A percentile compares a stretch with the other conserved stretches of the same genome.
phyloP scores from a whole-genome alignment of 2,113 vertebrate genomes.

The Prionailurus bengalensis region DNA sequence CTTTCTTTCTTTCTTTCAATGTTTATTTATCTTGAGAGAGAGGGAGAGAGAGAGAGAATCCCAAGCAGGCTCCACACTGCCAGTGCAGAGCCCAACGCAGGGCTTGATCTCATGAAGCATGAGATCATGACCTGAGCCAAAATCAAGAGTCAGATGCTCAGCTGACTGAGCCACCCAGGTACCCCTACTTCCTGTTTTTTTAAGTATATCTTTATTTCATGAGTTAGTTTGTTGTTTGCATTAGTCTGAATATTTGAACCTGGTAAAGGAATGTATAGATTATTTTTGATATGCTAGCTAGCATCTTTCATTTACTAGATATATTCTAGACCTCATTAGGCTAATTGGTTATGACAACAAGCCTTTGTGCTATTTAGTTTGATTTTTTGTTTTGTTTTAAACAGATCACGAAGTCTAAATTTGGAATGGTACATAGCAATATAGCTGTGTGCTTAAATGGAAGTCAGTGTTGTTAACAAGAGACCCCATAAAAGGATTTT shows the following conservation, averaged over 20 bases:
- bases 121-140: too few relatives aligned
- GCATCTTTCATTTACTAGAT: slow-evolving; percentile 50
- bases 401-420: slow-evolving; percentile 25
- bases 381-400: neutral
- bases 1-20: too few relatives aligned
- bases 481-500: neutral
- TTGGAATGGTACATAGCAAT: neutral
- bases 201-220: neutral
- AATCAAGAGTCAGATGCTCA: too few relatives aligned
- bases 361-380: neutral
- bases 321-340: slow-evolving; percentile 15
- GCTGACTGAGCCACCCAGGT: too few relatives aligned
- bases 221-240: neutral
- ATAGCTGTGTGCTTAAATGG: slow-evolving; percentile 3
- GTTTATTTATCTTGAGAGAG: too few relatives aligned
- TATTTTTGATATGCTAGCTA: neutral
- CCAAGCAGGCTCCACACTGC: too few relatives aligned
- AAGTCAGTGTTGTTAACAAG: slow-evolving; percentile 9
- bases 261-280: neutral
- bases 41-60: too few relatives aligned
- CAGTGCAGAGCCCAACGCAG: too few relatives aligned
- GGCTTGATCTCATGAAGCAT: too few relatives aligned
- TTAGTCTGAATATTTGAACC: slow-evolving; percentile 33
- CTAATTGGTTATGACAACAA: slow-evolving; percentile 34
- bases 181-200: neutral